Evolutionary conservation across 2,888 invertebrate genomes (phyloP).

Genomic region (Apoderus coryli): DNA sequence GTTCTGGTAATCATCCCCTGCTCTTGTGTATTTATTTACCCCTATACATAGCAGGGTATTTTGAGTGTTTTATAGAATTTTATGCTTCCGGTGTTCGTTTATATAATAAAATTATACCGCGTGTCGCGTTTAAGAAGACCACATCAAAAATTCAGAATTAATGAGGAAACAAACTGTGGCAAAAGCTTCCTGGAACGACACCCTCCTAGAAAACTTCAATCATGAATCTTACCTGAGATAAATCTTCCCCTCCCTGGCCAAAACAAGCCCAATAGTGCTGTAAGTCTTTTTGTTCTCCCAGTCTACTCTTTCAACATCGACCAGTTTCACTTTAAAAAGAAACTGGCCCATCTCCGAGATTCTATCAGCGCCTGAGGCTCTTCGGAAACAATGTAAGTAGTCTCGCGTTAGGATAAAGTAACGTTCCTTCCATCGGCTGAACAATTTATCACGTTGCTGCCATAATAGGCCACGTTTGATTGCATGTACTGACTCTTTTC

Average conservation of each 20-base stretch:
- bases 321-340: slow-evolving; percentile 39
- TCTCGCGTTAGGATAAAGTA: slow-evolving; percentile 50
- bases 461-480: slow-evolving; percentile 48
- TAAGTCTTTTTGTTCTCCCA: slow-evolving; percentile 52
- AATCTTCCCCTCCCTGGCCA: slow-evolving; percentile 36
- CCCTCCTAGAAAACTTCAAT: background rate
- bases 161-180: slow-evolving; percentile 1
- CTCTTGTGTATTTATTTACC: too few relatives aligned
- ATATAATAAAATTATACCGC: too few relatives aligned
- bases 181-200: too few relatives aligned
- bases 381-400: slow-evolving; percentile 49
- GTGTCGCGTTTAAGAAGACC: background rate
- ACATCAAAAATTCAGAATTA: background rate
- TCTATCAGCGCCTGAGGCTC: slow-evolving; percentile 40
- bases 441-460: slow-evolving; percentile 48
- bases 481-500: slow-evolving; percentile 38
- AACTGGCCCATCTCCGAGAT: slow-evolving; percentile 54
- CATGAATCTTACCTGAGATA: slow-evolving; percentile 24
- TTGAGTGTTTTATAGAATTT: too few relatives aligned
- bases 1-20: too few relatives aligned
- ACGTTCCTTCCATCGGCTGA: slow-evolving; percentile 52
- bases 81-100: too few relatives aligned
- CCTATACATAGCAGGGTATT: too few relatives aligned
- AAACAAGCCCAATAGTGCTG: slow-evolving; percentile 39
- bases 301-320: slow-evolving; percentile 49